Evolutionary conservation across 2,113 vertebrate genomes (phyloP).

Genomic region (Phalacrocorax brasilianus): DNA sequence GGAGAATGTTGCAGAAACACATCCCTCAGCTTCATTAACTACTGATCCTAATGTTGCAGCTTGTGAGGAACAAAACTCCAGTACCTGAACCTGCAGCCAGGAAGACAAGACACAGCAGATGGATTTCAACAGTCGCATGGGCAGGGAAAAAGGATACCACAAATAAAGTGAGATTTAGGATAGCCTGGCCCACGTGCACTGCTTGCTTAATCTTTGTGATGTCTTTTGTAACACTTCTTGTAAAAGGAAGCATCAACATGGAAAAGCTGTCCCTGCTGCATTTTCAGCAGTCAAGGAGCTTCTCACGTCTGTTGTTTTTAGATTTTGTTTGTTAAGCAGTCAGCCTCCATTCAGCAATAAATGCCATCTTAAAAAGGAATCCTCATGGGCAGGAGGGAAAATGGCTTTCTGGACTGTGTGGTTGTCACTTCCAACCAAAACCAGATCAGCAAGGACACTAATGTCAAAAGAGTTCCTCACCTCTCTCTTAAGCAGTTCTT

Average conservation of each 20-base stretch:
- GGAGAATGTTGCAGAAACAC: not conserved
- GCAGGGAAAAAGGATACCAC: not conserved
- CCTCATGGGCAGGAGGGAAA: not conserved
- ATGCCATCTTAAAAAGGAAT: not conserved
- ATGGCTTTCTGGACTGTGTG: not conserved
- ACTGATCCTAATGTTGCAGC: not conserved
- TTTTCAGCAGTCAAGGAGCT: not conserved
- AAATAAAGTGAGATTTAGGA: not conserved
- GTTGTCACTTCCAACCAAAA: not conserved
- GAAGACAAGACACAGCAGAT: not conserved
- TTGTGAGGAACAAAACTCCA: not conserved
- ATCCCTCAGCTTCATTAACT: not conserved
- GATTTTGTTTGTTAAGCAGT: not conserved
- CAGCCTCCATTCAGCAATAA: not conserved
- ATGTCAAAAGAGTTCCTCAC: not conserved
- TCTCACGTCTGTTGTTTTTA: not conserved
- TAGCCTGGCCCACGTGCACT: not conserved
- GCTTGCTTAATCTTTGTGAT: not conserved
- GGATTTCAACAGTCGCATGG: not conserved
- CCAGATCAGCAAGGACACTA: not conserved
- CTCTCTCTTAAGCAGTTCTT: not conserved
- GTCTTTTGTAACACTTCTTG: not conserved
- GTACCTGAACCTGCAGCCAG: not conserved
- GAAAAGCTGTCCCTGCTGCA: not conserved
- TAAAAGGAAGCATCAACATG: not conserved